A percentile compares a stretch with the other conserved stretches of the same genome.
These are phyloP conservation scores for Syrista parreyssii DNA, from an alignment of 2,888 invertebrate genomes.

Conservation along the genomic window DNA sequence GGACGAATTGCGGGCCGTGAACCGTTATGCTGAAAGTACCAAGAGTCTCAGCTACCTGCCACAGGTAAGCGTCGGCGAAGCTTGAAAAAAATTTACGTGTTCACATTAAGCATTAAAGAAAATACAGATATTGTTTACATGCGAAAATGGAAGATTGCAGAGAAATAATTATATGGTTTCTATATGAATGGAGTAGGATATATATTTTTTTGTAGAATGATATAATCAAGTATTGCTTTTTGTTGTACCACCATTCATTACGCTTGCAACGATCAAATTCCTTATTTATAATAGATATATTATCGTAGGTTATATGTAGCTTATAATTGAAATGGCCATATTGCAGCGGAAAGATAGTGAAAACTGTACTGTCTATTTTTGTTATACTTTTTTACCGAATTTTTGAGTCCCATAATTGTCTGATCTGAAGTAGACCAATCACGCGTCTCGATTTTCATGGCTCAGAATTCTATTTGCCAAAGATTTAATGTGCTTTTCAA, in stretches of 20 bases:
- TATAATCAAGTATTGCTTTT: background rate
- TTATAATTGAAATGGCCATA: background rate
- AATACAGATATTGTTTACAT: background rate
- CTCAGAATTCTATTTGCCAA: background rate
- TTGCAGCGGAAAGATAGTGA: background rate
- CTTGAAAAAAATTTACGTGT: conserved; percentile 24
- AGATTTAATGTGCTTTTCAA: background rate
- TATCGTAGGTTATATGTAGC: conserved; percentile 5
- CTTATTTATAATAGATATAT: conserved; percentile 13
- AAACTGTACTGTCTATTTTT: background rate
- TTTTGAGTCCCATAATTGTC: background rate
- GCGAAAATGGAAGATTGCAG: background rate
- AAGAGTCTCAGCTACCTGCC: conserved; percentile 91
- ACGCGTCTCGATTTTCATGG: background rate
- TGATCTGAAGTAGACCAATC: background rate
- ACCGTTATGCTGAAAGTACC: conserved; percentile 91
- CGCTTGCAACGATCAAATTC: conserved; percentile 5
- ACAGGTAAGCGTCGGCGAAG: conserved; percentile 75
- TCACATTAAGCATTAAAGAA: background rate
- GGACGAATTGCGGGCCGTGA: conserved; percentile 86
- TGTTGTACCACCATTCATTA: background rate
- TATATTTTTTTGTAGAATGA: background rate
- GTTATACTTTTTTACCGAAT: background rate
- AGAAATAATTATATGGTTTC: background rate
- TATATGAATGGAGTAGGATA: background rate